Base-by-base conservation (phyloP, 2,888 invertebrate genomes). In the Psylliodes chrysocephalus region DNA sequence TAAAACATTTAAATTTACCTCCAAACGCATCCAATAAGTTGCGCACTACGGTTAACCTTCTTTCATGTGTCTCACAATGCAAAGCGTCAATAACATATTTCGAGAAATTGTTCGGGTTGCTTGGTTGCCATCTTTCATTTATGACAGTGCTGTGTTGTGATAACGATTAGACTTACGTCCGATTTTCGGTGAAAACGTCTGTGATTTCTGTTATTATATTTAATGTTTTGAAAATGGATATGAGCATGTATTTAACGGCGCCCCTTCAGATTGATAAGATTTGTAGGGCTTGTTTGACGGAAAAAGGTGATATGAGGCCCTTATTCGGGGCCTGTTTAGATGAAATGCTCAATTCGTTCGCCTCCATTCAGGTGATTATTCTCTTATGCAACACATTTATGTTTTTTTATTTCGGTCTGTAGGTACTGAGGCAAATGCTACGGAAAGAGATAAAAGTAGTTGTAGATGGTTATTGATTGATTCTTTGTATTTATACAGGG, bases 251-350 rank as follows among this genome's bases (percentile, higher is more conserved):
- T 74, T 76, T 83, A 71, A 78, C 79, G 44, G 79, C 81, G n/a
- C 83, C 83, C 14, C 71, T 83, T 61, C 80, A 81, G 70, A 64
- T 85, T 47, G 81, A 83, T 54, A 82, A 82, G 73, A 81, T 85
- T 15, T 85, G 85, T 73, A 78, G 85, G 62, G 83, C 84, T 15
- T 85, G 85, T 73, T 73, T 85, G 54, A 77, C 81, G 15, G 81
- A 81, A 75, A 83, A 82, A 68, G 83, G 83, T 7, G 82, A 83
- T 62, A 84, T 85, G 84, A 79, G 81, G 66, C 82, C 84, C 15
- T 75, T 85, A 59, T 85, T 82, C 74, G 85, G 84, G 12, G 82
- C 84, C 35, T 84, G 83, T 72, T 75, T 85, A 40, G 84, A 85
- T 69, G 82, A 84, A 78, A 85, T 85, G 85, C 74, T 85, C 14